Evolutionary conservation across 2,113 vertebrate species (phyloP).

Genomic region (Ochotona curzoniae): DNA sequence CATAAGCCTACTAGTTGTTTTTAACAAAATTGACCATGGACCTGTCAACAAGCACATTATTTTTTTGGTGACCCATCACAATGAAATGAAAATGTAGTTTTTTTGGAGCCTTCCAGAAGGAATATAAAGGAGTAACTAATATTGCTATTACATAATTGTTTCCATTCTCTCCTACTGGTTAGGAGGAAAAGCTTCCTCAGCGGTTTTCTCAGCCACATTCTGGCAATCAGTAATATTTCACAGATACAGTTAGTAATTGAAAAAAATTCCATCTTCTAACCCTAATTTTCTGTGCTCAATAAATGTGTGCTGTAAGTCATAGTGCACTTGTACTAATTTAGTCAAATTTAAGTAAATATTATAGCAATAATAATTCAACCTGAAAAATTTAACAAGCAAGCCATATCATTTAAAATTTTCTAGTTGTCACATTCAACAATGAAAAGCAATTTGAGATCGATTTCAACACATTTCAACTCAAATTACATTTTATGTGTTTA

Average conservation of each 20-base stretch:
- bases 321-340: constrained; percentile 22
- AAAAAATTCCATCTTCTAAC: neutral
- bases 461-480: neutral
- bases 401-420: neutral
- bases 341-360: neutral
- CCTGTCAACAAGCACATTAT: neutral
- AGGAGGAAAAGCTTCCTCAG: constrained; percentile 18
- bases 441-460: neutral
- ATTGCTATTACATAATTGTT: neutral
- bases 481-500: neutral
- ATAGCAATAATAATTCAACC: neutral
- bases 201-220: neutral
- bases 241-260: neutral
- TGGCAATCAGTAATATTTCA: neutral
- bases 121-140: neutral
- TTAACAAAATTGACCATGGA: constrained; percentile 6
- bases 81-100: neutral
- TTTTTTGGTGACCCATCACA: constrained; percentile 12
- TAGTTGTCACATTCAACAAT: neutral
- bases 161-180: neutral
- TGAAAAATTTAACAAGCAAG: constrained; percentile 7
- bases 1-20: neutral
- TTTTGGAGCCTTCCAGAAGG: neutral
- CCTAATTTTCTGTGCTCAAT: neutral
- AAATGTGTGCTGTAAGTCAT: constrained; percentile 13